Evolutionary conservation across 1,140 invertebrate genomes (phyloP), one percentile per base, ranked within the genome.

Genomic region (Drosophila setifemur): DNA sequence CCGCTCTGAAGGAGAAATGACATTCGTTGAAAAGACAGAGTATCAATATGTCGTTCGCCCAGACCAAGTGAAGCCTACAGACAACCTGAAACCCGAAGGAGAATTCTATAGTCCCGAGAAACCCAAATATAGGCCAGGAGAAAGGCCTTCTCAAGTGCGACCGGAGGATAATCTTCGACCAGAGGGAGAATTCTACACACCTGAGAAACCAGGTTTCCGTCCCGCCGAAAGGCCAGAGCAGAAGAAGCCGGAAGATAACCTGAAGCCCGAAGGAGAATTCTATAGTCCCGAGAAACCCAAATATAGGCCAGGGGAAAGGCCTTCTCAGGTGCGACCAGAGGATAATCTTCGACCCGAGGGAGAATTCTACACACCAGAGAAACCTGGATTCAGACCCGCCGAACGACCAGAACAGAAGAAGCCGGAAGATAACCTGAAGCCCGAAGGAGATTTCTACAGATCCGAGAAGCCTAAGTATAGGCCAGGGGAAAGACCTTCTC

Each of bases 401-500:
- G 91, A 92, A 89, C 86, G 92, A 31, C 92, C 75, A 8, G 90
- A 89, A 18, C 92, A 91, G 4, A 92, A 91, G 47, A 93, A 91
- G 71, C 93, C 92, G 3, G 90, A 92, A 64, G 94, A 94, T 72
- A 93, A 96, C 90, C 82, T 96, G 3, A 92, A 91, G 82, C 14
- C 92, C 0, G 91, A 91, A 71, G 93, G 93, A 19, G 92, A 93
- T 77, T 93, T 73, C 91, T 26, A 91, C 90, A 12, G 93, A 93
- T 89, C 86, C 0, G 87, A 90, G 4, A 77, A 90, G 19, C 78
- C 77, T 6, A 48, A 74, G 40, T 91, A 74, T 78, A 16, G 82
- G 42, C 9, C 28, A 1, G 90, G 67, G 0, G 91, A 55, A 37
- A 86, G 88, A 14, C 89, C 83, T n/a, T 73, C 42, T 11, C 90